Evolutionary conservation across 1,140 invertebrate genomes (phyloP).

Genomic region (Leptopilina boulardi): DNA sequence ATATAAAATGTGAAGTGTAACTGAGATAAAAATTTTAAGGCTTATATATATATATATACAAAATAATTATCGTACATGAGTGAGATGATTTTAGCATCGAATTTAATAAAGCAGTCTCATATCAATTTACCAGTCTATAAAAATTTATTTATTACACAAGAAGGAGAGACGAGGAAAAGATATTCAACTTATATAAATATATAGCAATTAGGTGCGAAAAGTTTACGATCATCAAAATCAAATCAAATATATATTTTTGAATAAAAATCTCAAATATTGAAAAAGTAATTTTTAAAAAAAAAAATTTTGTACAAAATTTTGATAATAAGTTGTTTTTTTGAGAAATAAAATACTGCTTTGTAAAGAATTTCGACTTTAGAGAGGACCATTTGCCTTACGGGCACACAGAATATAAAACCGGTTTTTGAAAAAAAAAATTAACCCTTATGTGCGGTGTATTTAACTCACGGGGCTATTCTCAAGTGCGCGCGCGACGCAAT

Average conservation of each 20-base stretch:
- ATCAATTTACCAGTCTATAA: conserved; percentile 28
- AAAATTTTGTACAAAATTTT: too few relatives aligned
- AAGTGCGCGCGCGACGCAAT: conserved; percentile 59
- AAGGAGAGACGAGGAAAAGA: background rate
- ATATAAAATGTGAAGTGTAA: background rate
- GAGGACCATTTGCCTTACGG: conserved; percentile 40
- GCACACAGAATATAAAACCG: conserved; percentile 54
- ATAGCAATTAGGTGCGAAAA: background rate
- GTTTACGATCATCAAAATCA: background rate
- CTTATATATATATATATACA: background rate
- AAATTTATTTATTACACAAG: conserved; percentile 11
- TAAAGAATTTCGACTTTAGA: conserved; percentile 25
- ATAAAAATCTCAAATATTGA: too few relatives aligned
- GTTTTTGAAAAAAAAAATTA: too few relatives aligned
- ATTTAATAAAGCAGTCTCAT: conserved; percentile 30
- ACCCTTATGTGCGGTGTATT: too few relatives aligned
- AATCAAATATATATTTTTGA: too few relatives aligned
- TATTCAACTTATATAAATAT: background rate
- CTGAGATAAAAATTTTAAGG: background rate
- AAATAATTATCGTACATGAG: conserved; percentile 22
- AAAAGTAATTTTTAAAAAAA: too few relatives aligned
- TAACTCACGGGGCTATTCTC: too few relatives aligned
- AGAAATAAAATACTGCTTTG: too few relatives aligned
- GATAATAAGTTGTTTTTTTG: too few relatives aligned
- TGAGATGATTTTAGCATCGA: conserved; percentile 8